Evolutionary conservation across 2,113 vertebrate genomes (phyloP).

Genomic region (Corydoras maculifer): DNA sequence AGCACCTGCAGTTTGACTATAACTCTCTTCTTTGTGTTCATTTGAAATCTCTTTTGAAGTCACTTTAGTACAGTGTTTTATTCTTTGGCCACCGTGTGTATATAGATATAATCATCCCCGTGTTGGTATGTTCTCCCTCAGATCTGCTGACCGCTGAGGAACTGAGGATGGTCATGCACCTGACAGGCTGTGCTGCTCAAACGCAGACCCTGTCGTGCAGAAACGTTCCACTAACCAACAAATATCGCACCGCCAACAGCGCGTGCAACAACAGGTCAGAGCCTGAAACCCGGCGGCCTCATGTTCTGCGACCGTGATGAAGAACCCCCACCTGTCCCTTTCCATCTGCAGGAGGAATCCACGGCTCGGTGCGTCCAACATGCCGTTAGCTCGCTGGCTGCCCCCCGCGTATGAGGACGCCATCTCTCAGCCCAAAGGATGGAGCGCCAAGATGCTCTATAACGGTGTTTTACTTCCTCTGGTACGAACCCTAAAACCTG

Average conservation of each 20-base stretch:
- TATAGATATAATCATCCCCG: no score
- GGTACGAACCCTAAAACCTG: constrained; percentile 47
- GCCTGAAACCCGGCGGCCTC: neutral
- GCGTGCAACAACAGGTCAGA: neutral
- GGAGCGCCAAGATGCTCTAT: constrained; percentile 38
- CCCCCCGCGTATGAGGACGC: constrained; percentile 60
- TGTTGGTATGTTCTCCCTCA: neutral
- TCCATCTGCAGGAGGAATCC: constrained; percentile 51
- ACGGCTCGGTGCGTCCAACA: constrained; percentile 62
- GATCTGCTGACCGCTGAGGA: neutral
- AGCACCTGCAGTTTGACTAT: no score
- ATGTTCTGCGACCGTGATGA: neutral
- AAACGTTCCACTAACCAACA: neutral
- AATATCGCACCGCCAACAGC: neutral
- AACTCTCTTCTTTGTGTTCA: no score
- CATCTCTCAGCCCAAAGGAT: constrained; percentile 57
- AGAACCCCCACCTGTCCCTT: neutral
- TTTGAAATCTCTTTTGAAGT: no score
- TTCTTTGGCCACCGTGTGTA: no score
- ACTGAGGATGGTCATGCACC: neutral
- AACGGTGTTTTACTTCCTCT: constrained; percentile 64
- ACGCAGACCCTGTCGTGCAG: neutral
- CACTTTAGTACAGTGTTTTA: no score
- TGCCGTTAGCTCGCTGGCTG: constrained; percentile 58
- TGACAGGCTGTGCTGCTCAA: neutral